Conservation (phyloP, 2,113 vertebrate genomes). For the Epinephelus lanceolatus region DNA sequence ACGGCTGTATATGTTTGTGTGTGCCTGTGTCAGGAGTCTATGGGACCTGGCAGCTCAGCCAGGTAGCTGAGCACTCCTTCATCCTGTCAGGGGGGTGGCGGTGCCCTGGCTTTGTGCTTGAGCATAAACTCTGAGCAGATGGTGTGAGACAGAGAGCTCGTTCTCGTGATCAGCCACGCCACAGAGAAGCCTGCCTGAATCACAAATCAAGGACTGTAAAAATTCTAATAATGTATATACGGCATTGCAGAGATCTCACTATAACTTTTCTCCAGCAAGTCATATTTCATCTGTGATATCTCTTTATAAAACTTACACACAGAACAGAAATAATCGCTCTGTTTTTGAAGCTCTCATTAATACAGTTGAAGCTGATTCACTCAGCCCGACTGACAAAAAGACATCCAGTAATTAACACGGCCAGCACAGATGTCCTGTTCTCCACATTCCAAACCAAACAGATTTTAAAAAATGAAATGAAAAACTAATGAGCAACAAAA, state of each 20-base stretch:
- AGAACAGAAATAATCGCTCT: background rate
- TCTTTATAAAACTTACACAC: background rate
- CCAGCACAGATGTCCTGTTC: constrained; percentile 42
- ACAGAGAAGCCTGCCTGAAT: constrained; percentile 18
- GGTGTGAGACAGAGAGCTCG: constrained; percentile 41
- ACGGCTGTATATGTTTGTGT: background rate
- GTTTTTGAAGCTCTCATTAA: constrained; percentile 33
- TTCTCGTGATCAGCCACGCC: constrained; percentile 11
- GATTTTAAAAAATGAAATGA: constrained; percentile 3
- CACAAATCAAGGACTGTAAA: background rate
- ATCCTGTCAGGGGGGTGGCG: constrained; percentile 36
- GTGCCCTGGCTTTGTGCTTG: constrained; percentile 45
- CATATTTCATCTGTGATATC: constrained; percentile 1
- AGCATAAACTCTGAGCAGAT: constrained; percentile 69
- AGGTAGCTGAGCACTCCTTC: constrained; percentile 53
- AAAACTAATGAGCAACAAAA: constrained; percentile 44
- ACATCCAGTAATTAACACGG: constrained; percentile 21
- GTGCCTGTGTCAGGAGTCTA: constrained; percentile 19
- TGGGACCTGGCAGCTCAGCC: constrained; percentile 30
- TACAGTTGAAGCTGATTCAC: constrained; percentile 13
- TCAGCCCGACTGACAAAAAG: constrained; percentile 23
- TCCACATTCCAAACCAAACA: constrained; percentile 23
- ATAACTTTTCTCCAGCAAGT: background rate
- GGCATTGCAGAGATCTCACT: background rate
- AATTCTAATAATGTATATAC: background rate